Evolutionary conservation across 2,888 invertebrate genomes (phyloP).

Genomic region (Augochlorella aurata): DNA sequence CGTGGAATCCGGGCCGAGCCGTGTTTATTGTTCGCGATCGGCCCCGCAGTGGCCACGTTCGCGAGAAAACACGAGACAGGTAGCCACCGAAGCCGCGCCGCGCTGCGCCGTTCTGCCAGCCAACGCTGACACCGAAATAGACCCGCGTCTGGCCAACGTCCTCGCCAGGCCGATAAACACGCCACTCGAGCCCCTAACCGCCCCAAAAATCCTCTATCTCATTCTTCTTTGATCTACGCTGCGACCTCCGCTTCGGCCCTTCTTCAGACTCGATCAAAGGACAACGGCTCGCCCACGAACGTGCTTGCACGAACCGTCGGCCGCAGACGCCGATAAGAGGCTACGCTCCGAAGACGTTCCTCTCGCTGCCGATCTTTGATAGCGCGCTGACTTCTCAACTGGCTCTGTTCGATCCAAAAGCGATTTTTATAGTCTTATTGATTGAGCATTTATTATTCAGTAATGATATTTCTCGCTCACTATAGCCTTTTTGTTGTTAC

Average conservation of each 20-base stretch:
- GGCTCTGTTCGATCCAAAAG: too few relatives aligned
- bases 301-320: slow-evolving; percentile 4
- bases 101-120: slow-evolving; percentile 27
- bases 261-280: slow-evolving; percentile 56
- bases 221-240: slow-evolving; percentile 72
- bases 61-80: slow-evolving; percentile 63
- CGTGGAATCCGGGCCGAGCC: slow-evolving; percentile 52
- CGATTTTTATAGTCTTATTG: too few relatives aligned
- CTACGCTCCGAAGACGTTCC: background rate
- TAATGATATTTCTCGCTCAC: too few relatives aligned
- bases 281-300: slow-evolving; percentile 1
- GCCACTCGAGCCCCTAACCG: slow-evolving; percentile 63
- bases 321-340: slow-evolving; percentile 28
- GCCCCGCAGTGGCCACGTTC: slow-evolving; percentile 19
- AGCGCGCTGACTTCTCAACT: too few relatives aligned
- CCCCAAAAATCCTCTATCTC: slow-evolving; percentile 67
- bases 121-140: slow-evolving; percentile 73
- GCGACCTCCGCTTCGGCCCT: slow-evolving; percentile 43
- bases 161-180: slow-evolving; percentile 74
- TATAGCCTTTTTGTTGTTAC: too few relatives aligned
- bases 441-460: too few relatives aligned
- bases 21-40: slow-evolving; percentile 62
- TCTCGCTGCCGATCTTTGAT: background rate
- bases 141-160: slow-evolving; percentile 79
- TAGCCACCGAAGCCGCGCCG: slow-evolving; percentile 44